Base-by-base conservation (phyloP, 2,797 vertebrate species). In the Spheniscus humboldti region DNA sequence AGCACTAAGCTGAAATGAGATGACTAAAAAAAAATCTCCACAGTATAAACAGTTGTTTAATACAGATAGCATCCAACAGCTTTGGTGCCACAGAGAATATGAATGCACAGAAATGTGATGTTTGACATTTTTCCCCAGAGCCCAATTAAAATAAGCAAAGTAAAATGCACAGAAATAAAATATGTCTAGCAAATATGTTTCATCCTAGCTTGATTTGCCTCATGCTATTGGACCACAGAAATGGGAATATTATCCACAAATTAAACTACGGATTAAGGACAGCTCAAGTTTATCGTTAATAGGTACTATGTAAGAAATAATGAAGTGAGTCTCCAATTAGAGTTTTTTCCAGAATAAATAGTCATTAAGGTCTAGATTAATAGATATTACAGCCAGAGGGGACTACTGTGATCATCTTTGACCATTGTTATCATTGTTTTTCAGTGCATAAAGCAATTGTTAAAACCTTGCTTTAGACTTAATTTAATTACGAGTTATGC, bases 401-500 rank as follows among this genome's bases (percentile, higher is more conserved):
- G 22, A 91, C 55, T 73, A 50, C 68, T 31, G 7, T 67, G n/a
- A 86, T 94, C 55, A 71, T 94, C 55, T 92, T 86, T 76, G 82
- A 84, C 82, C 73, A 35, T 50, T 81, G 50, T 94, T 92, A 96
- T 88, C 17, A n/a, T 35, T 96, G 94, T 45, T 95, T 94, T 90
- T 79, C 68, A 82, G 88, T 88, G 87, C 95, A 94, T 94, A 95
- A 97, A 93, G 43, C 67, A 77, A 96, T 92, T 72, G 78, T 76
- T 94, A 89, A 92, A 92, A 82, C n/a, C 31, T 86, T 93, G 69
- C 52, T 90, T 91, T 94, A 88, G 68, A 88, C n/a, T 69, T 88
- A 92, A 96, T 90, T 96, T 84, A 92, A 88, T 96, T 96, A 91
- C 69, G 82, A 96, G 55, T 96, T 97, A 96, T 20, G 57, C 79